Evolutionary conservation across 2,888 invertebrate species (phyloP).

Genomic region (Nudaria mundana): DNA sequence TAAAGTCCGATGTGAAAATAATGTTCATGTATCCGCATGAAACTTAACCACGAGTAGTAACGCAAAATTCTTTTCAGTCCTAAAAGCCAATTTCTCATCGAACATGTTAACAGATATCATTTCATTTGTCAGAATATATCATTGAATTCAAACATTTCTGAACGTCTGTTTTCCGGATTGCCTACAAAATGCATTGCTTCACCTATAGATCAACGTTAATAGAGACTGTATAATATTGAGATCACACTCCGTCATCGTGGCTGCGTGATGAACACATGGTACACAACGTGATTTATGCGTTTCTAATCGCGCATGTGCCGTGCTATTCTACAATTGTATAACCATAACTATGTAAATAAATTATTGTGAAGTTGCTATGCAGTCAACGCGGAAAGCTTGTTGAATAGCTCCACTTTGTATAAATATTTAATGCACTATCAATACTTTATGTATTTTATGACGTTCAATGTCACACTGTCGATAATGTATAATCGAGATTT

Average conservation of each 20-base stretch:
- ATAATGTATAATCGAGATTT: slow-evolving; percentile 28
- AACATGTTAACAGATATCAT: no score
- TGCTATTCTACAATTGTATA: slow-evolving; percentile 39
- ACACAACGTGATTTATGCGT: slow-evolving; percentile 58
- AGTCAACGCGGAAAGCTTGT: slow-evolving; percentile 26
- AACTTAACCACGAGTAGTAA: no score
- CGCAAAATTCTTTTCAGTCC: no score
- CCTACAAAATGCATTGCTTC: slow-evolving; percentile 12
- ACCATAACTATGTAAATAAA: slow-evolving; percentile 28
- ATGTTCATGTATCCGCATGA: no score
- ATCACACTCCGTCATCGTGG: slow-evolving; percentile 38
- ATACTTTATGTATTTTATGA: slow-evolving; percentile 18
- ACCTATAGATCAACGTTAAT: slow-evolving; percentile 21
- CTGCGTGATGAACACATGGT: slow-evolving; percentile 47
- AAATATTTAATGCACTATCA: slow-evolving; percentile 19
- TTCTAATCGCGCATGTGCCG: slow-evolving; percentile 53
- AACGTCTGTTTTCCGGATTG: no score
- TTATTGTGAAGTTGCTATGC: slow-evolving; percentile 33
- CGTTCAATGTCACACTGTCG: slow-evolving; percentile 30
- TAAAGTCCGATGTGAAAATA: no score
- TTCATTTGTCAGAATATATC: slow-evolving; percentile 3
- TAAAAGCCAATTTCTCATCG: no score
- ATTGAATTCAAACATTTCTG: slow-evolving; percentile 9
- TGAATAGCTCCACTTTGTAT: slow-evolving; percentile 9
- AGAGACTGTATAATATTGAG: slow-evolving; percentile 30